Evolutionary conservation across 2,888 invertebrate genomes (phyloP).

Genomic region (Agrypnus murinus): DNA sequence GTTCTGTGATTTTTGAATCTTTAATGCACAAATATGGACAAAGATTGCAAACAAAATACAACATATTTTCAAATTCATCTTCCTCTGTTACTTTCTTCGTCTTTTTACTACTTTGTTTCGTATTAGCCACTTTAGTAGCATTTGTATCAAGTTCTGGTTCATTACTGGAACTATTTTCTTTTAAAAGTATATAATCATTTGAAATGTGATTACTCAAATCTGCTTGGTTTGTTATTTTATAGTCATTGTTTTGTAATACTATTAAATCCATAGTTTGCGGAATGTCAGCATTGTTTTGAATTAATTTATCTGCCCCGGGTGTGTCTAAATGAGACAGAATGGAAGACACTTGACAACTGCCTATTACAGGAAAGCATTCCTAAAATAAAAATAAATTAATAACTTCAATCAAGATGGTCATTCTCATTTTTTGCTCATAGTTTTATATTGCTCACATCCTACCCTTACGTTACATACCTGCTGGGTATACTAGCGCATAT

Average conservation of each 20-base stretch:
- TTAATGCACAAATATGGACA: conserved; percentile 69
- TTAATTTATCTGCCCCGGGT: conserved; percentile 53
- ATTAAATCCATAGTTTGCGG: conserved; percentile 63
- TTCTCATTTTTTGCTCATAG: no score
- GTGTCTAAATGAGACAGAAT: conserved; percentile 66
- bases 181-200: conserved; percentile 62
- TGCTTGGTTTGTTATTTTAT: conserved; percentile 58
- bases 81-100: conserved; percentile 49
- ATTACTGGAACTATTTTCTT: conserved; percentile 56
- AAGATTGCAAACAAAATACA: conserved; percentile 68
- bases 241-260: conserved; percentile 60
- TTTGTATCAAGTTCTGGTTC: conserved; percentile 48
- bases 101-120: conserved; percentile 42
- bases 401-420: no score
- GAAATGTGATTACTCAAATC: conserved; percentile 54
- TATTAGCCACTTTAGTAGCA: conserved; percentile 21
- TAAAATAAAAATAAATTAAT: conserved; percentile 50
- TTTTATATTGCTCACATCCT: no score
- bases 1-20: conserved; percentile 67
- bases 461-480: no score
- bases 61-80: conserved; percentile 64
- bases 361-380: conserved; percentile 67
- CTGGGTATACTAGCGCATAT: no score
- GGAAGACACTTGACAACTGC: conserved; percentile 66
- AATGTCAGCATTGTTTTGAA: conserved; percentile 49